Percentiles rank a stretch among this genome's conserved stretches.
These are phyloP conservation scores for Cerceris ruficornis DNA, from an alignment of 2,888 invertebrate genomes.

Conservation along the genomic window DNA sequence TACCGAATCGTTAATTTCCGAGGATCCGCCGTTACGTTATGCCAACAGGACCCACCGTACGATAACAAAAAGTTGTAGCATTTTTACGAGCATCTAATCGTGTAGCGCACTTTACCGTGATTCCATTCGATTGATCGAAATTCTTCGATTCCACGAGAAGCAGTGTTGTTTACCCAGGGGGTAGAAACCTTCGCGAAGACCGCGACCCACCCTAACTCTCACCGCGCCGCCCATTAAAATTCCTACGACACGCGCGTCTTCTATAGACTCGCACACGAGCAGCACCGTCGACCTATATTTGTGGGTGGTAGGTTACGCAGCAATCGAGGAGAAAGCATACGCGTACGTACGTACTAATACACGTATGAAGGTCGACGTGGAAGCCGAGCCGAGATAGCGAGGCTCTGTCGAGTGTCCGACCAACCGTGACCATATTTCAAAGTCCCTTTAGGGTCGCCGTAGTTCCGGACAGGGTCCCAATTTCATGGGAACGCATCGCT, in stretches of 20 bases:
- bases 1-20: constrained; percentile 1
- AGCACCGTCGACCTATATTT: constrained; percentile 50
- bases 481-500: constrained; percentile 77
- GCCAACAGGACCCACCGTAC: background rate
- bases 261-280: constrained; percentile 1
- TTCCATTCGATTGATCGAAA: background rate
- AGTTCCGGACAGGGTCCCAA: constrained; percentile 75
- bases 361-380: background rate
- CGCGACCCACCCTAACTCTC: constrained; percentile 56
- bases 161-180: no score
- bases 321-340: constrained; percentile 13
- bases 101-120: background rate
- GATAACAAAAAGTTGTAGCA: background rate
- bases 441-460: constrained; percentile 70
- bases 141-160: no score
- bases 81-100: background rate
- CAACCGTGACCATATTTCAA: constrained; percentile 68
- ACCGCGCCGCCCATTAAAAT: constrained; percentile 55
- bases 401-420: constrained; percentile 55
- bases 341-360: constrained; percentile 17
- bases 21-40: constrained; percentile 2
- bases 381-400: constrained; percentile 2
- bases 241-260: constrained; percentile 43
- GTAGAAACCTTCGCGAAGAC: constrained; percentile 9
- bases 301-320: constrained; percentile 42